Base-by-base conservation (phyloP, 2,797 vertebrate species). In the Brachyrhaphis roseni region DNA sequence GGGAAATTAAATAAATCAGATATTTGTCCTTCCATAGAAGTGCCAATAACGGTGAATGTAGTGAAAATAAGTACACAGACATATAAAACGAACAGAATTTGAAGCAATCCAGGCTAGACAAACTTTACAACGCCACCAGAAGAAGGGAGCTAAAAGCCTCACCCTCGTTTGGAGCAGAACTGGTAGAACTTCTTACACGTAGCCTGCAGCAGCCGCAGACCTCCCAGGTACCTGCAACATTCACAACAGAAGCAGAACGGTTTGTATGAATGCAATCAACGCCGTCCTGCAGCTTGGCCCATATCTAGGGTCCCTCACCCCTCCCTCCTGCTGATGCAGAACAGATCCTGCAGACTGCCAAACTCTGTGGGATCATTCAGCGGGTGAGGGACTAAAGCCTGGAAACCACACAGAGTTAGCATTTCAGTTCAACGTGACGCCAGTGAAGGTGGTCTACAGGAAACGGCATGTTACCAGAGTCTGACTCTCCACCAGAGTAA, bases 121-220 rank as follows among this genome's bases (percentile, higher is more conserved):
- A 59, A 31, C 12, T 59, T 59, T 28, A 16, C 12, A 59, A 15
- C 3, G 57, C 13, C n/a, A 59, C 57, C 57, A 59, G 28, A 31
- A 15, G 13, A 28, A 59, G 28, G 12, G 28, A 59, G 57, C 12
- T 15, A 31, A 59, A 16, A 1, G 3, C 70, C 96, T 95, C 87
- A 97, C 96, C 96, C 96, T 86, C 96, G 94, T 87, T 95, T 95
- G 82, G 95, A 96, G 91, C 96, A 97, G 89, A 96, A 97, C 87
- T 97, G 96, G 88, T 96, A 96, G 89, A 97, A 97, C 93, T 96
- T 97, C 90, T 97, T 97, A 78, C 96, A 97, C 2, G 96, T 97
- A 0, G 96, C 96, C 89, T 97, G 96, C 41, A 97, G 91, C 51
- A 97, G 89, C 70, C 96, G 92, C 45, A 97, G 93, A 46, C 96